Percentiles rank a stretch among this genome's conserved stretches.
Conservation (phyloP, 2,888 invertebrate species). For the Cinara cedri region DNA sequence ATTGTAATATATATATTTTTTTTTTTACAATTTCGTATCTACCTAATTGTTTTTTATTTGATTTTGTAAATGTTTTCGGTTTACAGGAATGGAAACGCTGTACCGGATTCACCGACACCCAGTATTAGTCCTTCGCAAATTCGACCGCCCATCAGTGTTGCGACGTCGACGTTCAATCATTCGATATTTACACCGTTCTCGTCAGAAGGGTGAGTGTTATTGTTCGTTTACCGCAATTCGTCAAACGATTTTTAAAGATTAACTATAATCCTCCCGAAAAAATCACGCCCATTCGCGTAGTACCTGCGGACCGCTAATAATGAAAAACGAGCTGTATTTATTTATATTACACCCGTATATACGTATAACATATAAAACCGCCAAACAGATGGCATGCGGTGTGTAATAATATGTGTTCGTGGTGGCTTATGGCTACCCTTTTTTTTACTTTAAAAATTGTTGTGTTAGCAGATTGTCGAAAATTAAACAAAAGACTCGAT, state of each 20-base stretch:
- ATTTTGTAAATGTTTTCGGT: neutral
- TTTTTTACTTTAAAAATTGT: constrained; percentile 38
- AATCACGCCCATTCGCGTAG: neutral
- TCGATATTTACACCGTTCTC: constrained; percentile 59
- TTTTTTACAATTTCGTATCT: neutral
- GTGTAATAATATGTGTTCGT: constrained; percentile 20
- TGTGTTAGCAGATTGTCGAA: constrained; percentile 51
- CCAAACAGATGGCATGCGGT: constrained; percentile 42
- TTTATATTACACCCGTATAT: constrained; percentile 20
- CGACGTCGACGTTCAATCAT: constrained; percentile 59
- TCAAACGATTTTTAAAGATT: constrained; percentile 17
- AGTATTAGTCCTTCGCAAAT: constrained; percentile 53
- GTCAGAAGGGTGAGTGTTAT: constrained; percentile 58
- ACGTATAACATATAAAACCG: constrained; percentile 15
- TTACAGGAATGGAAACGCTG: constrained; percentile 50
- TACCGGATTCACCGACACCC: constrained; percentile 57
- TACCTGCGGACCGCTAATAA: constrained; percentile 14
- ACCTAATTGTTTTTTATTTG: too few relatives aligned
- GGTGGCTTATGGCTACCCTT: constrained; percentile 41
- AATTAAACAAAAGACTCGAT: constrained; percentile 42
- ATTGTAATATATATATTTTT: neutral
- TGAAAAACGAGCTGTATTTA: constrained; percentile 27
- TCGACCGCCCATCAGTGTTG: constrained; percentile 54
- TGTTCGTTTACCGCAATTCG: constrained; percentile 1
- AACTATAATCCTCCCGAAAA: constrained; percentile 12